These are phyloP conservation scores for Aphaenogaster ashmeadi DNA, from an alignment of 1,140 invertebrate genomes.

Conservation along the genomic window DNA sequence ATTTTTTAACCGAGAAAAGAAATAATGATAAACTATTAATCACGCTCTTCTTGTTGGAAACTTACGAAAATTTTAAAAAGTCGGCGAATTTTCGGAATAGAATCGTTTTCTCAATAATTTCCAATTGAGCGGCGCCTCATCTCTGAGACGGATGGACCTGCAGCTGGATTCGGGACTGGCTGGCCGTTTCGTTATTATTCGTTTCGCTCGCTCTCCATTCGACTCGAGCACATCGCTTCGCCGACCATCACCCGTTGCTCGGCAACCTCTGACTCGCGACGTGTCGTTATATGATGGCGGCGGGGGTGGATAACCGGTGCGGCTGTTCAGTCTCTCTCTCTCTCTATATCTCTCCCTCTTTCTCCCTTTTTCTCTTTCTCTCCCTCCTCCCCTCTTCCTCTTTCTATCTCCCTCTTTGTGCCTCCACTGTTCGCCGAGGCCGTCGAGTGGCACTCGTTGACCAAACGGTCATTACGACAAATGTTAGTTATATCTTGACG, in stretches of 20 bases:
- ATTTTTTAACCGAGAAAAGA: neutral
- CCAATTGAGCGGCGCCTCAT: neutral
- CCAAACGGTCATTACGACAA: conserved; percentile 52
- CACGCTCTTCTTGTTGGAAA: no score
- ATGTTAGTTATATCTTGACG: conserved; percentile 55
- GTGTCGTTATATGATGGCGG: conserved; percentile 63
- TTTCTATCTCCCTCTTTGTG: neutral
- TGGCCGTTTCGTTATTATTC: conserved; percentile 60
- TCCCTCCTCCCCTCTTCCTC: neutral
- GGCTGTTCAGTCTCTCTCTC: conserved; percentile 5
- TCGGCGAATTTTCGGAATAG: neutral
- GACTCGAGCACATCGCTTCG: conserved; percentile 60
- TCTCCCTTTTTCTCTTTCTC: neutral
- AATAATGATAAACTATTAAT: neutral
- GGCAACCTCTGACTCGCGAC: conserved; percentile 64
- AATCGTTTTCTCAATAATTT: neutral
- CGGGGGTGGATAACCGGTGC: conserved; percentile 55
- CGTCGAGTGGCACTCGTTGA: conserved; percentile 44
- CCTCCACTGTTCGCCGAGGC: conserved; percentile 6
- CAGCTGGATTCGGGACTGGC: conserved; percentile 27
- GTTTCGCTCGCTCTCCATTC: conserved; percentile 56
- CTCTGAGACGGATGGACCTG: neutral
- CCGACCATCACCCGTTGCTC: conserved; percentile 63
- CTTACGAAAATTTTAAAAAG: neutral
- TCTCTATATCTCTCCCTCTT: neutral